Percentiles rank a stretch among this genome's conserved stretches.
Conservation (phyloP, 2,888 invertebrate genomes). For the Heterodera filipjevi region DNA sequence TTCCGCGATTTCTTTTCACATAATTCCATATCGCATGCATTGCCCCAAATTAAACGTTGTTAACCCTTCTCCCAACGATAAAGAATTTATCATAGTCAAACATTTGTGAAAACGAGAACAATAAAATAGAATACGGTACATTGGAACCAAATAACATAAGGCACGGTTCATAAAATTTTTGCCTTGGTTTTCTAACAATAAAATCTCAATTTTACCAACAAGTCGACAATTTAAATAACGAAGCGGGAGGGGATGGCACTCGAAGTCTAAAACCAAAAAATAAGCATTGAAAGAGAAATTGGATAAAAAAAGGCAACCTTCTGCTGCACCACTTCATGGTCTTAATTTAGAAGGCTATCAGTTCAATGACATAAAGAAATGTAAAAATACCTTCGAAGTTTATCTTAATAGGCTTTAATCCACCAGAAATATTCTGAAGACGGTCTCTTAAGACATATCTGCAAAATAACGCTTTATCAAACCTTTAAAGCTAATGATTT, state of each 20-base stretch:
- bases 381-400: not conserved
- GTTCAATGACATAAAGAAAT: not conserved
- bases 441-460: constrained; percentile 25
- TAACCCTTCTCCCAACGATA: not conserved
- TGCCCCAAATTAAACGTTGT: not conserved
- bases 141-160: constrained; percentile 1
- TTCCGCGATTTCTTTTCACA: constrained; percentile 44
- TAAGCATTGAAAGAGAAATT: not conserved
- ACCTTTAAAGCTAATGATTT: too few species aligned
- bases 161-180: constrained; percentile 1
- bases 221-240: constrained; percentile 7
- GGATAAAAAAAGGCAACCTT: not conserved
- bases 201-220: constrained; percentile 14
- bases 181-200: constrained; percentile 15
- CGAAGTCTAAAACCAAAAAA: not conserved
- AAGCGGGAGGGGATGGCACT: constrained; percentile 10
- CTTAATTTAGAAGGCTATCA: not conserved
- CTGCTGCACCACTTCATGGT: constrained; percentile 19
- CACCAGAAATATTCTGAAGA: not conserved
- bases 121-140: constrained; percentile 2
- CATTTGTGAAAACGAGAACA: not conserved
- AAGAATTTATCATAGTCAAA: not conserved
- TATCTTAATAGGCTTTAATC: constrained; percentile 13
- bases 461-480: too few species aligned
- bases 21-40: constrained; percentile 42